Percentiles rank a stretch among this genome's conserved stretches.
Conservation (phyloP, 2,888 invertebrate species). For the Yponomeuta sedellus region DNA sequence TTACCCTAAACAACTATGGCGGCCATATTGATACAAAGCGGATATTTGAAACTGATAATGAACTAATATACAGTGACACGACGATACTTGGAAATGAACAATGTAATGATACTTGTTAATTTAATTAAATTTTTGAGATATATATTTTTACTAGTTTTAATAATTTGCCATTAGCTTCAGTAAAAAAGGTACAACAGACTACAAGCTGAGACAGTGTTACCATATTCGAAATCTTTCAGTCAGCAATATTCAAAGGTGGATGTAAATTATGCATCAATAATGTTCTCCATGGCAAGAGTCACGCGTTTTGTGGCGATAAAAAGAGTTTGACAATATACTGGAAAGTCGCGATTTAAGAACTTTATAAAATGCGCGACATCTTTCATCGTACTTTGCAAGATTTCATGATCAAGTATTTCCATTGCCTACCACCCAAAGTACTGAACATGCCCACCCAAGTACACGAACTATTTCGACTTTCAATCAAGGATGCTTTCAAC, state of each 20-base stretch:
- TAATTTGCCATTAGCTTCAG: neutral
- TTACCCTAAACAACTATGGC: slow-evolving; percentile 75
- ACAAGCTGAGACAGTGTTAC: neutral
- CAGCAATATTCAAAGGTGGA: neutral
- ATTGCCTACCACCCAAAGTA: too few species aligned
- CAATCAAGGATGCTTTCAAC: too few species aligned
- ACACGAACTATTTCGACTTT: too few species aligned
- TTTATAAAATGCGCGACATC: too few species aligned
- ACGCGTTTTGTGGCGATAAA: too few species aligned
- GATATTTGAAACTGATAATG: slow-evolving; percentile 25
- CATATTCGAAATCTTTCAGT: neutral
- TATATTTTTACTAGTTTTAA: neutral
- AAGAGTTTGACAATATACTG: too few species aligned
- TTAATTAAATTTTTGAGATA: neutral
- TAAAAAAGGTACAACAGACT: slow-evolving; percentile 1
- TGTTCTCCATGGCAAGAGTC: too few species aligned
- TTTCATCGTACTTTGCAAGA: too few species aligned
- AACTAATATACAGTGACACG: slow-evolving; percentile 34
- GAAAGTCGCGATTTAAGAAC: too few species aligned
- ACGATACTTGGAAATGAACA: slow-evolving; percentile 22
- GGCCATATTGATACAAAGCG: slow-evolving; percentile 72
- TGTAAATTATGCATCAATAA: too few species aligned
- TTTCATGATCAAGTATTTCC: too few species aligned
- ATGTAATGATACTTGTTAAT: slow-evolving; percentile 6
- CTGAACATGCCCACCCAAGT: too few species aligned